Percentiles rank a stretch among this genome's conserved stretches.
phyloP scores from a whole-genome alignment of 2,113 vertebrate species.

The Oostethus manadensis region DNA sequence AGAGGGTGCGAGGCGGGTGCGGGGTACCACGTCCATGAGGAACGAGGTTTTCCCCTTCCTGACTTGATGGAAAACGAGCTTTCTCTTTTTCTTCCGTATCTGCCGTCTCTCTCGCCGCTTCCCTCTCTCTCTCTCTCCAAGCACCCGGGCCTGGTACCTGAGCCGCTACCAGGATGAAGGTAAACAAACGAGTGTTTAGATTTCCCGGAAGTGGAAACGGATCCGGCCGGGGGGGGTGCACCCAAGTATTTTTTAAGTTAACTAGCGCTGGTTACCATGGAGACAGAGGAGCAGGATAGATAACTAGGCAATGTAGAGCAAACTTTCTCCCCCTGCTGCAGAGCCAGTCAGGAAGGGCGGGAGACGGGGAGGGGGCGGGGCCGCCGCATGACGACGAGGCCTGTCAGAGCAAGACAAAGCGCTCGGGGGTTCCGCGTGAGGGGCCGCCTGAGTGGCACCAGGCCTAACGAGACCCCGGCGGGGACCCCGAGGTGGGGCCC shows the following conservation, averaged over 20 bases:
- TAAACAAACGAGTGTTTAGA: constrained; percentile 66
- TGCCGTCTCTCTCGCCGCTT: too few species aligned
- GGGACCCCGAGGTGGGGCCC: constrained; percentile 56
- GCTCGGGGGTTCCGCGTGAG: constrained; percentile 54
- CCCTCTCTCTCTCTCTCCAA: not conserved
- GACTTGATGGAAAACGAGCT: too few species aligned
- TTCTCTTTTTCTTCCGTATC: constrained; percentile 4
- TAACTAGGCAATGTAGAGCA: not conserved
- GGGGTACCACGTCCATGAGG: too few species aligned
- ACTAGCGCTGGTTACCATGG: not conserved
- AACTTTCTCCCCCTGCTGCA: too few species aligned
- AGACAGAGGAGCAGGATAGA: not conserved
- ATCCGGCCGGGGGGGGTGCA: constrained; percentile 26
- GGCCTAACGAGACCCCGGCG: constrained; percentile 55
- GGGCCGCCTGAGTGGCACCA: constrained; percentile 59
- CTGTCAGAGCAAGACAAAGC: constrained; percentile 57
- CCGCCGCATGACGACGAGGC: constrained; percentile 41
- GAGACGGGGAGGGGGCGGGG: not conserved
- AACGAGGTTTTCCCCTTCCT: too few species aligned
- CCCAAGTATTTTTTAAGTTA: not conserved
- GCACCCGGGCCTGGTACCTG: constrained; percentile 12
- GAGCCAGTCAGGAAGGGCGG: too few species aligned
- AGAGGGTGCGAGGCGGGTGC: too few species aligned
- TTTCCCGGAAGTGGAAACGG: constrained; percentile 63
- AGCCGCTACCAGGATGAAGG: constrained; percentile 40